Evolutionary conservation across 2,113 vertebrate species (phyloP).

Genomic region (Alligator sinensis): DNA sequence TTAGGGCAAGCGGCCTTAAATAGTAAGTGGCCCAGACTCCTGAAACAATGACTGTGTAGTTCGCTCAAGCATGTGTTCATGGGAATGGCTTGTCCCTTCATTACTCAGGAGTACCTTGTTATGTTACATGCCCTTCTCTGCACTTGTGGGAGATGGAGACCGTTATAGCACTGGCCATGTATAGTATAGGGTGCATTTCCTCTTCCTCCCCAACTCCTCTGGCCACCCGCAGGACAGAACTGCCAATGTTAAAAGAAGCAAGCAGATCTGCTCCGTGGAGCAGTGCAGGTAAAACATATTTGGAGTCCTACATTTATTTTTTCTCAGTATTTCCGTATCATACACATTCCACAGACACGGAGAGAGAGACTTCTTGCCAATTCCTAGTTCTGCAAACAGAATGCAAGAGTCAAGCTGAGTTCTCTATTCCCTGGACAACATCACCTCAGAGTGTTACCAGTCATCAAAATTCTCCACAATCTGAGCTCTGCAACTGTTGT

Average conservation of each 20-base stretch:
- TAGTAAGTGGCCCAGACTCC: not conserved
- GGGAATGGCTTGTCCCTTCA: not conserved
- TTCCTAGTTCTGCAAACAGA: not conserved
- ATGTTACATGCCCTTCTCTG: not conserved
- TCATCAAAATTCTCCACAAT: not conserved
- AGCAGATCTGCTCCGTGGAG: not conserved
- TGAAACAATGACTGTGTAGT: not conserved
- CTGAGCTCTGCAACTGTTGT: not conserved
- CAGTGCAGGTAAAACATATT: not conserved
- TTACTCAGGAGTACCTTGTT: not conserved
- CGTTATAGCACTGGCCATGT: rapidly evolving
- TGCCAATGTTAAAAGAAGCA: not conserved
- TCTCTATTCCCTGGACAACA: rapidly evolving
- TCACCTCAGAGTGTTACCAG: not conserved
- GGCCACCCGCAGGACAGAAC: rapidly evolving
- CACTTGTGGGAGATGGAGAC: rapidly evolving
- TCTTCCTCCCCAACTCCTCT: not conserved
- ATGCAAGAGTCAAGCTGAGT: not conserved
- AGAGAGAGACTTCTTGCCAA: not conserved
- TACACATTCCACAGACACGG: not conserved
- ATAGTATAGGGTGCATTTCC: rapidly evolving
- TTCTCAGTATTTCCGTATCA: not conserved
- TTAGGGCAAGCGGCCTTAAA: not conserved
- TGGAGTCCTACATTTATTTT: not conserved
- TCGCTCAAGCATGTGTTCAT: not conserved